Conservation (phyloP, 2,797 vertebrate genomes). For the Halcyon smyrnensis region DNA sequence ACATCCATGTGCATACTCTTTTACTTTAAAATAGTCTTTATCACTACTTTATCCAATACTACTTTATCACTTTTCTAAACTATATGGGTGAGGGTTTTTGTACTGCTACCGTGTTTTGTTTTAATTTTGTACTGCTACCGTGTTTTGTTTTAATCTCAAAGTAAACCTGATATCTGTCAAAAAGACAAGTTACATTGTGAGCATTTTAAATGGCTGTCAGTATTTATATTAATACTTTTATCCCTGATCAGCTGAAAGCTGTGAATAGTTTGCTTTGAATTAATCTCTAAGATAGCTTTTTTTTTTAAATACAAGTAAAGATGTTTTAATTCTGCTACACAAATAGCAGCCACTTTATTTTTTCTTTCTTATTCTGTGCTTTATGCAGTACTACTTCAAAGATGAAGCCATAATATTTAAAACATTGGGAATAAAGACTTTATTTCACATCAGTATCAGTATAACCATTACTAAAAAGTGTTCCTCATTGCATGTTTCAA, state of each 20-base stretch:
- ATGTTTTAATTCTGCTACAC: background rate
- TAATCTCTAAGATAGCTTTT: background rate
- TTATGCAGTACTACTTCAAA: background rate
- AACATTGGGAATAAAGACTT: background rate
- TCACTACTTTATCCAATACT: background rate
- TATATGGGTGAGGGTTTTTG: background rate
- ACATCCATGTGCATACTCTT: background rate
- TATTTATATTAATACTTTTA: background rate
- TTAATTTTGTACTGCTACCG: background rate
- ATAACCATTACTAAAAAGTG: background rate
- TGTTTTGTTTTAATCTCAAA: background rate
- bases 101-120: background rate
- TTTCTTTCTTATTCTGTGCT: background rate
- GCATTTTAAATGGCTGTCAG: background rate
- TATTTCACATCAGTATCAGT: background rate
- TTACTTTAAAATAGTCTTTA: background rate
- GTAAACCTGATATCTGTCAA: background rate
- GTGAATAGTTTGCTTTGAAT: background rate
- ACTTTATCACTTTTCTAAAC: background rate
- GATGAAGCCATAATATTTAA: background rate
- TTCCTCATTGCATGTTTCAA: constrained; percentile 21
- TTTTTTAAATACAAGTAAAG: background rate
- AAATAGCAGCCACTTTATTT: background rate
- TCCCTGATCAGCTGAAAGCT: background rate
- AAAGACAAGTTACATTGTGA: background rate